These are phyloP conservation scores for Struthio camelus DNA, from an alignment of 2,113 vertebrate genomes.

Conservation along the genomic window DNA sequence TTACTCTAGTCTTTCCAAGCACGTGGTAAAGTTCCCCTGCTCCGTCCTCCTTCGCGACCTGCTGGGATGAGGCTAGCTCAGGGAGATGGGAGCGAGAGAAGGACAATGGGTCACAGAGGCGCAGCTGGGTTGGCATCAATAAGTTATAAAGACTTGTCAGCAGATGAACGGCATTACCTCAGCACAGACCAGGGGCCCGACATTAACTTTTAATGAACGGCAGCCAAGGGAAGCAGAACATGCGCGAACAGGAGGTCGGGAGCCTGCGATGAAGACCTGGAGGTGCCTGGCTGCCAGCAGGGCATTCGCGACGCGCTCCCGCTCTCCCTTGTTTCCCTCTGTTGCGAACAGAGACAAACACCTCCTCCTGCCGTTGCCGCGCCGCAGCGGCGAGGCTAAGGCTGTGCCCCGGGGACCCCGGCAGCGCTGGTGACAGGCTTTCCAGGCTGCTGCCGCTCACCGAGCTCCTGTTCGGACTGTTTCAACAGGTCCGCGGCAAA, in stretches of 20 bases:
- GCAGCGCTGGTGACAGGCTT: neutral
- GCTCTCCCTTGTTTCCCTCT: neutral
- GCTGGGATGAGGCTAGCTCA: neutral
- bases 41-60: neutral
- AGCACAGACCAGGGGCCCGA: neutral
- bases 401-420: neutral
- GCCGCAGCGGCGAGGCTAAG: neutral
- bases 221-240: neutral
- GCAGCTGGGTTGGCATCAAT: constrained; percentile 13
- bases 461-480: neutral
- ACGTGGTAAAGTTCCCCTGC: fast-evolving
- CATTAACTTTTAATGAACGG: constrained; percentile 28
- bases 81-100: neutral
- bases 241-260: neutral
- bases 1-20: fast-evolving
- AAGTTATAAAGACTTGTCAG: neutral
- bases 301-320: neutral
- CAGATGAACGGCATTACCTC: constrained; percentile 3
- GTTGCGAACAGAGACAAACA: neutral
- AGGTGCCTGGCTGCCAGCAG: neutral
- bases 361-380: neutral
- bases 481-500: constrained; percentile 4
- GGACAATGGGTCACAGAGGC: neutral
- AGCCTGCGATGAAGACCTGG: neutral
- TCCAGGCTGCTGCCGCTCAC: neutral